phyloP scores from a whole-genome alignment of 1,140 invertebrate genomes.

The Brachionus angularis region DNA sequence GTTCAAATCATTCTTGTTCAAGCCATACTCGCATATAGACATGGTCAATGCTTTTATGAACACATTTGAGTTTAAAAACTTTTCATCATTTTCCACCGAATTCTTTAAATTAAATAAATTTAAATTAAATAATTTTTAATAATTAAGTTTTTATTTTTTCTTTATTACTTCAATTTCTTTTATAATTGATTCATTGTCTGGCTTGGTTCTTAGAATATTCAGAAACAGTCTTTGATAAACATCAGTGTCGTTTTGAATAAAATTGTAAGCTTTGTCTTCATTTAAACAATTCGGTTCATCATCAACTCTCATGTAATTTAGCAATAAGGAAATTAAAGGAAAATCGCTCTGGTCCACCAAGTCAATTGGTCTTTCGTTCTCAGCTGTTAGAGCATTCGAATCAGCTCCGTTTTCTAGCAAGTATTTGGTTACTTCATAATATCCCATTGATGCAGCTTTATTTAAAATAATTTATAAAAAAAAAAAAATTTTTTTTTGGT shows the following conservation, averaged over 20 bases:
- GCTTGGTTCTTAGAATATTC: background rate
- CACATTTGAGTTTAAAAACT: background rate
- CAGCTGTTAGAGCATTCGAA: conserved; percentile 49
- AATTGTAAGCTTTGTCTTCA: no score
- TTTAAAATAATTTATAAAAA: no score
- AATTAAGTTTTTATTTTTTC: background rate
- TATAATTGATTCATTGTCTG: background rate
- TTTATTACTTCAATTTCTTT: background rate
- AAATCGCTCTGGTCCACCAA: conserved; percentile 54
- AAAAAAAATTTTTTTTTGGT: no score
- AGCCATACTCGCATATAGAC: background rate
- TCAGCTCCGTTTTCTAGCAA: conserved; percentile 53
- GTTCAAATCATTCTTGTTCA: conserved; percentile 12
- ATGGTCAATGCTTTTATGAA: background rate
- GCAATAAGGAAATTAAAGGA: conserved; percentile 51
- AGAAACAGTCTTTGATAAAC: conserved; percentile 6
- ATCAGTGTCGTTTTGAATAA: background rate
- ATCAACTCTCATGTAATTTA: conserved; percentile 44
- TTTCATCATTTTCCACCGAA: background rate
- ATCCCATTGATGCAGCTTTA: conserved; percentile 33
- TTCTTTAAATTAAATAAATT: conserved; percentile 3
- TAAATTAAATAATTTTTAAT: no score
- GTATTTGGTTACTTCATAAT: conserved; percentile 11
- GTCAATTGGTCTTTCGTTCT: conserved; percentile 56
- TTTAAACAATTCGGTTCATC: background rate